Evolutionary conservation across 1,140 invertebrate genomes (phyloP).

Genomic region (Pogonognathellus flavescens): DNA sequence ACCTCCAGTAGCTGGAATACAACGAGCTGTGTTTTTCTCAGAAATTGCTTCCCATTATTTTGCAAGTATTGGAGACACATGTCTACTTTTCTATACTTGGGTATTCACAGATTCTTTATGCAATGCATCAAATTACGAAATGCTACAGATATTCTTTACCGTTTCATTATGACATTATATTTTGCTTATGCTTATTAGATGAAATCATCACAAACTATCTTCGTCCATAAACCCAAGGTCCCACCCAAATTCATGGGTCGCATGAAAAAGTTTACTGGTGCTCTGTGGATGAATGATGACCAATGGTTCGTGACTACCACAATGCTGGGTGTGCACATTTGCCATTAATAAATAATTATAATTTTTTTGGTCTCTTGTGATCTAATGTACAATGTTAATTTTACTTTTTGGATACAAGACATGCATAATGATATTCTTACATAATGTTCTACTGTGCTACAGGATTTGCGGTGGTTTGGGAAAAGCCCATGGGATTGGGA

Average conservation of each 20-base stretch:
- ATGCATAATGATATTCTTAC: no score
- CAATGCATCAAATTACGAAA: not conserved
- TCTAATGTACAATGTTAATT: no score
- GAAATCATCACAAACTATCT: slow-evolving; percentile 10
- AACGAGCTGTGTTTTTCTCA: slow-evolving; percentile 56
- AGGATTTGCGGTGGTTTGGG: slow-evolving; percentile 63
- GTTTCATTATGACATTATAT: not conserved
- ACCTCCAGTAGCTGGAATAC: slow-evolving; percentile 43
- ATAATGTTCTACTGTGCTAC: no score
- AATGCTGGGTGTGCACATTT: slow-evolving; percentile 56
- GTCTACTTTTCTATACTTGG: slow-evolving; percentile 62
- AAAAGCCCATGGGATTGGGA: slow-evolving; percentile 46
- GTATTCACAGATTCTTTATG: slow-evolving; percentile 21
- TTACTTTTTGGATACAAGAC: no score
- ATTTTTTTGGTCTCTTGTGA: no score
- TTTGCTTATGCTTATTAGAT: no score
- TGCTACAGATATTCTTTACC: no score
- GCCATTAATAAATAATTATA: no score
- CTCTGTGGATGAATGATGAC: slow-evolving; percentile 60
- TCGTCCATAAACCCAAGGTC: slow-evolving; percentile 52
- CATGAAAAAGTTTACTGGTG: slow-evolving; percentile 56
- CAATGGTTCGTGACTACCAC: slow-evolving; percentile 56
- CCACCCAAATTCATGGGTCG: slow-evolving; percentile 37
- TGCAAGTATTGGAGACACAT: slow-evolving; percentile 55
- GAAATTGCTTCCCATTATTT: slow-evolving; percentile 54